Conservation (phyloP, 2,113 vertebrate genomes). For the Aspiorhynchus laticeps region DNA sequence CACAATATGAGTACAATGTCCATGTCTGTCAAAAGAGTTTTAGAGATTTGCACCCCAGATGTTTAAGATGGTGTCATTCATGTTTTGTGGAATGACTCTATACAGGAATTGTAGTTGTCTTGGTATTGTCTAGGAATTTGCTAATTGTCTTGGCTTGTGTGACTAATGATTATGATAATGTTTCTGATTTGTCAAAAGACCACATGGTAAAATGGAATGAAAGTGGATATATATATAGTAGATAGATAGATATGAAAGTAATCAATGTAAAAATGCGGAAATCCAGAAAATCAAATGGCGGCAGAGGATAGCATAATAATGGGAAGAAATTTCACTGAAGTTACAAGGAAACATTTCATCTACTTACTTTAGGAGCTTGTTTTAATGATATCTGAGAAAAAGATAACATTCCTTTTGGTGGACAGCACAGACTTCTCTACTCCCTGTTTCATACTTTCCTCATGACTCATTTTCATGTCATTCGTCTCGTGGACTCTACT, state of each 20-base stretch:
- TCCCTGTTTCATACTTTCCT: neutral
- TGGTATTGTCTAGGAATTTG: no score
- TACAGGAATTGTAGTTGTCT: conserved; percentile 19
- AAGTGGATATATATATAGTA: no score
- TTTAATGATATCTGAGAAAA: neutral
- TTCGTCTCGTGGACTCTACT: neutral
- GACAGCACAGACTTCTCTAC: neutral
- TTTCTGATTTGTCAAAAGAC: neutral
- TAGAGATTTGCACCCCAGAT: conserved; percentile 62
- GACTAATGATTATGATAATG: neutral
- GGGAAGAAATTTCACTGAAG: neutral
- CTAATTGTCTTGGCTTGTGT: conserved; percentile 21
- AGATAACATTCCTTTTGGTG: neutral
- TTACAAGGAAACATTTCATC: neutral
- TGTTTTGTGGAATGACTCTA: conserved; percentile 9
- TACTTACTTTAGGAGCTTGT: neutral
- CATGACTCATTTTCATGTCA: neutral
- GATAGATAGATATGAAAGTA: no score
- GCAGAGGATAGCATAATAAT: neutral
- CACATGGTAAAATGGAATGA: neutral
- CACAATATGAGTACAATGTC: conserved; percentile 46
- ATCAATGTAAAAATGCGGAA: no score
- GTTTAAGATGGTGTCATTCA: neutral
- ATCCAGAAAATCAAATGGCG: no score
- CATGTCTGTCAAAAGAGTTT: conserved; percentile 49